Evolutionary conservation across 2,888 invertebrate species (phyloP).

Genomic region (Laspeyria flexula): DNA sequence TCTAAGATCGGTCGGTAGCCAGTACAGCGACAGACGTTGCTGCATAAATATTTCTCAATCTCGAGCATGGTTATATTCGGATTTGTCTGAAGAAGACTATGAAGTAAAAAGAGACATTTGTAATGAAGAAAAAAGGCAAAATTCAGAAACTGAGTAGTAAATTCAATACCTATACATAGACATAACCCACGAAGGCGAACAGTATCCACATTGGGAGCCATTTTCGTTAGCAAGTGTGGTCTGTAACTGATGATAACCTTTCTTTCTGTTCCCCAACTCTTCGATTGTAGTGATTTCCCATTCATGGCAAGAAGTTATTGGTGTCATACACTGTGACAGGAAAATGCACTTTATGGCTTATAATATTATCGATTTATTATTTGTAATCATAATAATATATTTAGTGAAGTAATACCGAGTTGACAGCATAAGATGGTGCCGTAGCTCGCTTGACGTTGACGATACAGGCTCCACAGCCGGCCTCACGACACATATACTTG

Average conservation of each 20-base stretch:
- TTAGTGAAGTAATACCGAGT: constrained; percentile 86
- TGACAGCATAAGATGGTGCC: constrained; percentile 78
- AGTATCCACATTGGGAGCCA: constrained; percentile 90
- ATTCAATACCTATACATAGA: constrained; percentile 86
- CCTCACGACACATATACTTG: constrained; percentile 89
- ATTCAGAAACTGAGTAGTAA: no score
- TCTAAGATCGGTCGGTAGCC: constrained; percentile 92
- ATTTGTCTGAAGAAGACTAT: constrained; percentile 29
- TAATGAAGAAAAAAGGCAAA: not conserved
- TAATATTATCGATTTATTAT: no score
- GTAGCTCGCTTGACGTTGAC: constrained; percentile 66
- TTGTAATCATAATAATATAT: no score
- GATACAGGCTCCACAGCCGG: constrained; percentile 89
- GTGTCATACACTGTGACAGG: constrained; percentile 83
- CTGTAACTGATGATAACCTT: constrained; percentile 89
- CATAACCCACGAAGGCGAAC: constrained; percentile 91
- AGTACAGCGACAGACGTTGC: constrained; percentile 92
- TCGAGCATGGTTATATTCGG: constrained; percentile 66
- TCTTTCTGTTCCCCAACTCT: constrained; percentile 87
- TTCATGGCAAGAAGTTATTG: constrained; percentile 86
- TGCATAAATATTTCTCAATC: constrained; percentile 90
- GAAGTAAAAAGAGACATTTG: not conserved
- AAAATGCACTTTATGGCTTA: no score
- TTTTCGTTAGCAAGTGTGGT: constrained; percentile 84
- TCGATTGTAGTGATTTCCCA: constrained; percentile 90